Percentiles rank a stretch among this genome's conserved stretches.
phyloP scores from a whole-genome alignment of 2,113 vertebrate species.

The Arothron firmamentum region DNA sequence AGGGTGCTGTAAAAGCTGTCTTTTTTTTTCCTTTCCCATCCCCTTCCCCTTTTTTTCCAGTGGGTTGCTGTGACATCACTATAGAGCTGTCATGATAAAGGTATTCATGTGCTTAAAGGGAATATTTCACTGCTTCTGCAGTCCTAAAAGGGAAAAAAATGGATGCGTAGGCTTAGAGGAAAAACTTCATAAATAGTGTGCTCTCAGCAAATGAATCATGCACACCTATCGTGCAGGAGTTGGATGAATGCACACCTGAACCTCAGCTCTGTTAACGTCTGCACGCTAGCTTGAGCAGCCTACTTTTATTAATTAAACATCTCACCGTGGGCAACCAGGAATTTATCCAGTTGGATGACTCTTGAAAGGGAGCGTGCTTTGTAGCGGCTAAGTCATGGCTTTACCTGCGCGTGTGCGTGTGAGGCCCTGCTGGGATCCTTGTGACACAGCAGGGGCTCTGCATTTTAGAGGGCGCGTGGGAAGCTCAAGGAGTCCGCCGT shows the following conservation, averaged over 20 bases:
- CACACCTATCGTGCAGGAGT: slow-evolving; percentile 6
- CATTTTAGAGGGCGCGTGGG: slow-evolving; percentile 3
- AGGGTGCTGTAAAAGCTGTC: slow-evolving; percentile 58
- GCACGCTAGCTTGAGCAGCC: slow-evolving; percentile 4
- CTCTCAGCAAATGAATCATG: slow-evolving; percentile 30
- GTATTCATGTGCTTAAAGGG: slow-evolving; percentile 13
- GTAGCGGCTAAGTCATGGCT: neutral
- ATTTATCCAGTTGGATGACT: slow-evolving; percentile 16
- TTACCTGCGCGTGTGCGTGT: slow-evolving; percentile 13
- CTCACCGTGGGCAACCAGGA: slow-evolving; percentile 18
- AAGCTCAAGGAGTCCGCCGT: slow-evolving; percentile 14
- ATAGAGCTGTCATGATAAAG: slow-evolving; percentile 30
- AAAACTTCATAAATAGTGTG: slow-evolving; percentile 37
- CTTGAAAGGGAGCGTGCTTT: slow-evolving; percentile 16
- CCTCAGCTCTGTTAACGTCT: slow-evolving; percentile 10
- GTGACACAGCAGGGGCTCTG: slow-evolving; percentile 31
- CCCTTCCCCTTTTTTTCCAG: slow-evolving; percentile 20
- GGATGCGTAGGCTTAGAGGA: neutral
- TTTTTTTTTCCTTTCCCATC: no score
- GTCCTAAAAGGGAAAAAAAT: slow-evolving; percentile 7
- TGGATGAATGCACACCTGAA: slow-evolving; percentile 30
- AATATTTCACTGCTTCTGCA: slow-evolving; percentile 5
- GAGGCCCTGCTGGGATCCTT: slow-evolving; percentile 9
- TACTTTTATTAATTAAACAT: slow-evolving; percentile 18
- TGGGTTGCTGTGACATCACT: slow-evolving; percentile 21